These are phyloP conservation scores for Garra rufa DNA, from an alignment of 2,113 vertebrate species.

Conservation along the genomic window DNA sequence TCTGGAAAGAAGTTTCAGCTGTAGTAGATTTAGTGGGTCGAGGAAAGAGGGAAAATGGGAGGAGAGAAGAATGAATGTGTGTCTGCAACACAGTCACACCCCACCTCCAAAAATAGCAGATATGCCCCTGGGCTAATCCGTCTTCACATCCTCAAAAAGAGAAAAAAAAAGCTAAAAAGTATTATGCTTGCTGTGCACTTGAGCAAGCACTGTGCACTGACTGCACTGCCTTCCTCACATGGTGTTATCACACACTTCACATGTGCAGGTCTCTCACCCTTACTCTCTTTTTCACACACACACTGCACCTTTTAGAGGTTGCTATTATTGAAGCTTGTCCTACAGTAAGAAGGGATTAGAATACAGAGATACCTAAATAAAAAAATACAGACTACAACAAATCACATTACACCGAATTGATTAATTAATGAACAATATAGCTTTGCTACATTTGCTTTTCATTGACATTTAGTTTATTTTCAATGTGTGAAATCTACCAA, in stretches of 20 bases:
- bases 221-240: conserved; percentile 19
- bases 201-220: too few species aligned
- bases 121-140: conserved; percentile 51
- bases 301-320: conserved; percentile 2
- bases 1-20: conserved; percentile 22
- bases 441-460: not conserved
- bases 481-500: conserved; percentile 20
- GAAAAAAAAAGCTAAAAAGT: conserved; percentile 25
- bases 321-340: conserved; percentile 45
- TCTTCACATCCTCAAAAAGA: conserved; percentile 33
- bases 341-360: conserved; percentile 34
- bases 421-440: not conserved
- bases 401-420: not conserved
- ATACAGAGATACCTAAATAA: not conserved
- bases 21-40: conserved; percentile 12
- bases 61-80: conserved; percentile 41
- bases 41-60: not conserved
- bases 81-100: conserved; percentile 27
- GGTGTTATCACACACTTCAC: conserved; percentile 17
- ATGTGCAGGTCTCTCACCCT: not conserved
- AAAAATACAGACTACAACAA: not conserved
- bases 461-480: conserved; percentile 1
- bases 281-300: not conserved
- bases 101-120: conserved; percentile 49
- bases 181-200: conserved; percentile 42